Percentiles rank a stretch among this genome's conserved stretches.
Conservation (phyloP, 1,140 invertebrate genomes). For the Semibalanus balanoides region DNA sequence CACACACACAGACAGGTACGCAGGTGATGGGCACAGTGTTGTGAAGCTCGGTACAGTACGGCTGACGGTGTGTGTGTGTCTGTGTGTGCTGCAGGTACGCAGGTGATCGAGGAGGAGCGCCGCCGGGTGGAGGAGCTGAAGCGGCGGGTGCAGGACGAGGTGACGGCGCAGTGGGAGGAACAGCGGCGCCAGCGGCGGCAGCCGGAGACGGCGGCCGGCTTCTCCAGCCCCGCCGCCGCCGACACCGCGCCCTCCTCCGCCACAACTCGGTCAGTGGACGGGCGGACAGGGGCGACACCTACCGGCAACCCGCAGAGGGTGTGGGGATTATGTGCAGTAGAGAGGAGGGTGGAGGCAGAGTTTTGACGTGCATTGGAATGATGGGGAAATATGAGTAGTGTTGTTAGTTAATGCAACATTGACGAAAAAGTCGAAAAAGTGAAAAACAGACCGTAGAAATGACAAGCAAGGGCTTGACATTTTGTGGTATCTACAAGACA, state of each 20-base stretch:
- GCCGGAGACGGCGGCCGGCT: constrained; percentile 40
- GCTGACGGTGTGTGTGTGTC: constrained; percentile 1
- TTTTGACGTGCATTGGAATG: no score
- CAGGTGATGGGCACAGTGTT: no score
- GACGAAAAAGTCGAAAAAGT: no score
- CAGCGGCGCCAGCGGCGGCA: constrained; percentile 45
- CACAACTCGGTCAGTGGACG: background rate
- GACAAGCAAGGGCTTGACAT: no score
- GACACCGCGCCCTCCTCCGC: background rate
- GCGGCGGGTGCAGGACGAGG: constrained; percentile 70
- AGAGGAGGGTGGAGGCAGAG: no score
- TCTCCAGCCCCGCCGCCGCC: constrained; percentile 34
- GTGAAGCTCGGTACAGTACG: background rate
- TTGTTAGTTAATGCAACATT: no score
- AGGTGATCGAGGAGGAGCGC: constrained; percentile 79
- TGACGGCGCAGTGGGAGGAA: constrained; percentile 68
- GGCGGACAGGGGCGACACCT: background rate
- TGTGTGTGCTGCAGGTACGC: constrained; percentile 43
- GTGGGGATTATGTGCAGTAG: no score
- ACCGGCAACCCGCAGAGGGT: no score
- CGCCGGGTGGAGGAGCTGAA: constrained; percentile 72
- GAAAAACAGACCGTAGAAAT: no score
- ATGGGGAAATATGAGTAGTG: no score
- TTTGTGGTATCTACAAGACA: no score
- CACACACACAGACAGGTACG: no score